Evolutionary conservation across 2,888 invertebrate genomes (phyloP).

Genomic region (Alsophila aescularia): DNA sequence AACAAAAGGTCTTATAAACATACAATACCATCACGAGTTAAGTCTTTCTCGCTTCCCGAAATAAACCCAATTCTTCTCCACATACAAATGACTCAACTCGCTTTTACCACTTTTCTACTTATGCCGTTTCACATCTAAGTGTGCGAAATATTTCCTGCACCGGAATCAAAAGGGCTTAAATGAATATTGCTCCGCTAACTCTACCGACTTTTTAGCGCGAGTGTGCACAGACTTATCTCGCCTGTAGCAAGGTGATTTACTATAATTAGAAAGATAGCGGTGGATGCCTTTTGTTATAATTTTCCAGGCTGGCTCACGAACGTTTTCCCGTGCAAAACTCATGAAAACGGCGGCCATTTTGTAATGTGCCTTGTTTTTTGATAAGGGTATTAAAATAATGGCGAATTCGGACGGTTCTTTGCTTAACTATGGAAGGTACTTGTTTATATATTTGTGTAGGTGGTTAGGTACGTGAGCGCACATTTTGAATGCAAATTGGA

Average conservation of each 20-base stretch:
- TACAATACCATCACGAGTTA: constrained; percentile 47
- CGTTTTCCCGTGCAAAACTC: constrained; percentile 80
- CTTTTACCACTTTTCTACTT: constrained; percentile 50
- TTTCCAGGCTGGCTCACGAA: constrained; percentile 81
- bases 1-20: constrained; percentile 63
- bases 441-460: constrained; percentile 67
- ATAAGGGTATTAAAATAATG: constrained; percentile 84
- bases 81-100: constrained; percentile 53
- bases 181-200: constrained; percentile 48
- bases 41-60: constrained; percentile 51
- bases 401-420: constrained; percentile 75
- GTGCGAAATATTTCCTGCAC: constrained; percentile 49
- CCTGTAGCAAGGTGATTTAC: constrained; percentile 84
- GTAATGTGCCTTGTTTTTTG: constrained; percentile 84
- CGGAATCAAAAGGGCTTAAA: constrained; percentile 66
- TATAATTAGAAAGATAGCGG: constrained; percentile 85
- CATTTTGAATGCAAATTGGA: constrained; percentile 79
- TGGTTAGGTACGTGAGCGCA: constrained; percentile 74
- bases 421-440: constrained; percentile 60
- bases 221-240: constrained; percentile 77
- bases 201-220: constrained; percentile 67
- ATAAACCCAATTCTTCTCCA: constrained; percentile 48
- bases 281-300: constrained; percentile 85
- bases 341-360: constrained; percentile 82
- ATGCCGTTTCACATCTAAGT: constrained; percentile 48